Evolutionary conservation across 1,140 invertebrate species (phyloP).

Genomic region (Eumeta japonica): DNA sequence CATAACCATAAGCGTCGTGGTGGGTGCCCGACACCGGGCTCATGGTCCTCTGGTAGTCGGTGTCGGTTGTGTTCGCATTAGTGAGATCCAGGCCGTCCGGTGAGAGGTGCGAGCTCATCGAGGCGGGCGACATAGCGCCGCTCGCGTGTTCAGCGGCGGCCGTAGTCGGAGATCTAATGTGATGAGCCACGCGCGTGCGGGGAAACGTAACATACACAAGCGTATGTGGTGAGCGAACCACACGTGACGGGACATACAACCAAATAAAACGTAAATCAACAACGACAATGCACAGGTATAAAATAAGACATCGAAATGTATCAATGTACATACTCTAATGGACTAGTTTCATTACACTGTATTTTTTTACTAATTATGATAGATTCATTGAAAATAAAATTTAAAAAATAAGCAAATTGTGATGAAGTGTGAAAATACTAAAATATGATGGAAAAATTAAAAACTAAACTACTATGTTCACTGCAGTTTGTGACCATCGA

Average conservation of each 20-base stretch:
- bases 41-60: conserved; percentile 35
- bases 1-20: conserved; percentile 41
- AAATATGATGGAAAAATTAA: no score
- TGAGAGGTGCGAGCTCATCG: conserved; percentile 28
- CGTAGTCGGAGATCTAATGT: conserved; percentile 49
- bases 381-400: no score
- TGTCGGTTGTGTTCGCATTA: conserved; percentile 36
- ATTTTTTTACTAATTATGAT: no score
- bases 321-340: no score
- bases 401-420: no score
- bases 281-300: no score
- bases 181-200: no score
- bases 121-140: conserved; percentile 49
- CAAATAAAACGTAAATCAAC: conserved; percentile 27
- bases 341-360: no score
- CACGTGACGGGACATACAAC: conserved; percentile 46
- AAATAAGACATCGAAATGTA: no score
- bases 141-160: conserved; percentile 34
- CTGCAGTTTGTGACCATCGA: no score
- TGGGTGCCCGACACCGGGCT: conserved; percentile 30
- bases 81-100: conserved; percentile 24
- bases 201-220: conserved; percentile 39
- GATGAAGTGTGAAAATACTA: no score
- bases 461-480: no score
- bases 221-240: conserved; percentile 41